A percentile compares a stretch with the other conserved stretches of the same genome.
These are phyloP conservation scores for Aleiodes leptofemur DNA, from an alignment of 2,888 invertebrate species.

Conservation along the genomic window DNA sequence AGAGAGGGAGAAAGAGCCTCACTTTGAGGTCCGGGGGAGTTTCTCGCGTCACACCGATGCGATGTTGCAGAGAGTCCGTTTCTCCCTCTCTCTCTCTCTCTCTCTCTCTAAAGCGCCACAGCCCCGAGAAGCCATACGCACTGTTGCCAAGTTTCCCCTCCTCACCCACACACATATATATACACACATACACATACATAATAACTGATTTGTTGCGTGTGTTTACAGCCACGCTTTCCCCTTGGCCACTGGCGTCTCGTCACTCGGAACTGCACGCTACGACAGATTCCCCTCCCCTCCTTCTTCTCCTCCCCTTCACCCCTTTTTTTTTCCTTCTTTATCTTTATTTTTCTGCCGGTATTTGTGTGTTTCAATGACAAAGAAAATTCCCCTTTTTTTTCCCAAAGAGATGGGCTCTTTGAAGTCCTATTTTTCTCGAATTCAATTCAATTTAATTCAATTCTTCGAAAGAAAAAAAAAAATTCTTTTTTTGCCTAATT, in stretches of 20 bases:
- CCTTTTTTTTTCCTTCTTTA: too few species aligned
- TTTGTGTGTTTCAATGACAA: too few species aligned
- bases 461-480: too few species aligned
- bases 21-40: conserved; percentile 15
- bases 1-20: background rate
- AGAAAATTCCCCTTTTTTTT: too few species aligned
- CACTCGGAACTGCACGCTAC: conserved; percentile 35
- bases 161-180: conserved; percentile 17
- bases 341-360: too few species aligned
- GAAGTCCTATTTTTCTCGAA: background rate
- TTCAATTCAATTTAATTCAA: too few species aligned
- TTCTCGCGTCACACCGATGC: conserved; percentile 48
- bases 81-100: conserved; percentile 38
- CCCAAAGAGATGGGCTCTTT: too few species aligned
- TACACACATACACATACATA: conserved; percentile 30
- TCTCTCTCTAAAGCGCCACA: conserved; percentile 42
- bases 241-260: conserved; percentile 43
- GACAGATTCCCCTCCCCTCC: background rate
- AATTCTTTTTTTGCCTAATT: too few species aligned
- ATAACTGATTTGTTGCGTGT: conserved; percentile 32
- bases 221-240: conserved; percentile 39
- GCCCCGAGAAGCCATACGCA: conserved; percentile 43
- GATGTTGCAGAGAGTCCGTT: conserved; percentile 52
- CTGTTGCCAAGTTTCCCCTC: conserved; percentile 54
- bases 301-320: too few species aligned